Evolutionary conservation across 2,113 vertebrate species (phyloP).

Genomic region (Urocynchramus pylzowi): DNA sequence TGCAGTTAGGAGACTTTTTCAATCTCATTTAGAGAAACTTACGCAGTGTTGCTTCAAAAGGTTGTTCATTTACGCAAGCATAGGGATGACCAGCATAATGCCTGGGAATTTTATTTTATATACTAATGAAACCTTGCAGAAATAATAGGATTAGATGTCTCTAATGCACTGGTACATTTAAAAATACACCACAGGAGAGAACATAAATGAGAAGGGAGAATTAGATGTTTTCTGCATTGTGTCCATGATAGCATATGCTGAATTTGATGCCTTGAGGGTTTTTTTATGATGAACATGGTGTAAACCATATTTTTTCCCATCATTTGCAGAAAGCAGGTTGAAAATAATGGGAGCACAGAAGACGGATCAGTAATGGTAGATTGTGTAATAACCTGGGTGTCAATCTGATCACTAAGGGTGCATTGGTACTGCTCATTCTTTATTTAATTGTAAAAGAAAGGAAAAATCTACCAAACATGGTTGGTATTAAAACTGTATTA

Average conservation of each 20-base stretch:
- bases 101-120: background rate
- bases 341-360: background rate
- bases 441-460: background rate
- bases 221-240: background rate
- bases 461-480: background rate
- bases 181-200: background rate
- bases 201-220: background rate
- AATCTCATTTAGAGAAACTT: background rate
- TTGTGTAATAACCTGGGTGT: background rate
- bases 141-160: background rate
- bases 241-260: background rate
- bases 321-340: background rate
- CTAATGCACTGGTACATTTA: background rate
- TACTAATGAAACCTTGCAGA: background rate
- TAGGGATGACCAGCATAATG: background rate
- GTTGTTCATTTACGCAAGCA: background rate
- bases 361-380: background rate
- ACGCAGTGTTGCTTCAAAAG: background rate
- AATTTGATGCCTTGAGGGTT: background rate
- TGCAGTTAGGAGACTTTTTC: background rate
- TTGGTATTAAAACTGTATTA: background rate
- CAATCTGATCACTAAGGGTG: background rate
- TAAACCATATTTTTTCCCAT: background rate
- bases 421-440: background rate
- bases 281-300: background rate